phyloP scores from a whole-genome alignment of 2,113 vertebrate species.

The Colinus virginianus region DNA sequence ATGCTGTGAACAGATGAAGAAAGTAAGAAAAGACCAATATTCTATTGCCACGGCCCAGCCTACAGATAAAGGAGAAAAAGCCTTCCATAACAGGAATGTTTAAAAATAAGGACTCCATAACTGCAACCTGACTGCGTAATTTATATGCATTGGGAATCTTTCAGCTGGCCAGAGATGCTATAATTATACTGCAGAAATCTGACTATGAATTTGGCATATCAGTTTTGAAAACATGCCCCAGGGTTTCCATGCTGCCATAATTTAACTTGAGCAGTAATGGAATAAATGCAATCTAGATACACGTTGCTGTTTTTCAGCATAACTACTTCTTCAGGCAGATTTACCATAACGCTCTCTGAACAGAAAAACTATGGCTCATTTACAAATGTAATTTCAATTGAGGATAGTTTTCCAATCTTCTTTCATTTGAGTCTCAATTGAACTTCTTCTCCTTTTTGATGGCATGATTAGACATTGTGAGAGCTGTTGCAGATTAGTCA shows the following conservation, averaged over 20 bases:
- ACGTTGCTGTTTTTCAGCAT: conserved; percentile 69
- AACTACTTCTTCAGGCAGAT: conserved; percentile 80
- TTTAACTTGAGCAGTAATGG: conserved; percentile 67
- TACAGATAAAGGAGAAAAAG: background rate
- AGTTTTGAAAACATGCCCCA: conserved; percentile 58
- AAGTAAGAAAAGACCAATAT: background rate
- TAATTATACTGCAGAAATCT: conserved; percentile 50
- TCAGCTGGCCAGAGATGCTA: conserved; percentile 32
- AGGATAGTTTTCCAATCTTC: conserved; percentile 88
- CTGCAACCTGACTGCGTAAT: background rate
- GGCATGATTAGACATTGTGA: conserved; percentile 92
- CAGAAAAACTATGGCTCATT: conserved; percentile 89
- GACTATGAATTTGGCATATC: conserved; percentile 53
- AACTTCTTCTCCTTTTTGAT: conserved; percentile 85
- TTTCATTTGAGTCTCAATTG: conserved; percentile 88
- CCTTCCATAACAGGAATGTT: background rate
- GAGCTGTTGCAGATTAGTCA: conserved; percentile 88
- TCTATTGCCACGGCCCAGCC: background rate
- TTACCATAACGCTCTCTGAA: conserved; percentile 78
- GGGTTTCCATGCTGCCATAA: conserved; percentile 52
- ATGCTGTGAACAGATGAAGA: background rate
- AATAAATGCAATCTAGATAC: conserved; percentile 71
- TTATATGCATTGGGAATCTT: conserved; percentile 44
- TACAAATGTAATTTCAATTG: conserved; percentile 93
- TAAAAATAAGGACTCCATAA: background rate